Base-by-base conservation (phyloP, 2,797 vertebrate species). In the Zenarchopterus dispar region DNA sequence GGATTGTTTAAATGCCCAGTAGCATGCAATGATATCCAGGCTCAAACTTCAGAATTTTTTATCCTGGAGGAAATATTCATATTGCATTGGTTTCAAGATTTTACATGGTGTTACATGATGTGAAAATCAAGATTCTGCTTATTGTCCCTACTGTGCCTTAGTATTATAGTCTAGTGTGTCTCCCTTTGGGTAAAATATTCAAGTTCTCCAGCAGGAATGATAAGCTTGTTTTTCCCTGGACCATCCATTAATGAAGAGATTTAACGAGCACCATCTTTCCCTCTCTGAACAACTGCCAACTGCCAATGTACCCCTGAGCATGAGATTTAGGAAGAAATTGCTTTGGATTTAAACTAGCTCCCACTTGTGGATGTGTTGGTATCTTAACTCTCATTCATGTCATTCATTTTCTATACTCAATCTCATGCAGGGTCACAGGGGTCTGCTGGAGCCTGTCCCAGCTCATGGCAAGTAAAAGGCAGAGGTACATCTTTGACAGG, bases 321-420 rank as follows among this genome's bases (percentile, higher is more conserved):
- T 78, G 47, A 64, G 68, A 72, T 73, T 85, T 86, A 83, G 69
- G 36, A 41, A 66, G 43, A 61, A 70, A 80, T 50, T 62, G 64
- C 52, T 54, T 53, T 31, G n/a, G 19, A 26, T 5, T 54, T 70
- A 52, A 62, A 70, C 52, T 60, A 48, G 56, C 23, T 51, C 10
- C 66, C 42, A 51, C 23, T 61, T 50, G 28, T 45, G 47, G 24
- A 53, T 57, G 57, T 50, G 24, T 58, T 53, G 5, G 8, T 18
- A 45, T 28, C 41, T 47, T 18, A 59, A 31, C 56, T 74, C 56
- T 74, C 18, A 44, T 18, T 18, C 18, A 5, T 24, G 13, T 24
- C 23, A 49, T 43, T 43, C 4, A 18, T 43, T 43, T 43, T 43
- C 8, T 18, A 28, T 28, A 28, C 28, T 28, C 8, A 28, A 28